phyloP scores from a whole-genome alignment of 23 tunicate genomes.

The Phallusia fumigata region DNA sequence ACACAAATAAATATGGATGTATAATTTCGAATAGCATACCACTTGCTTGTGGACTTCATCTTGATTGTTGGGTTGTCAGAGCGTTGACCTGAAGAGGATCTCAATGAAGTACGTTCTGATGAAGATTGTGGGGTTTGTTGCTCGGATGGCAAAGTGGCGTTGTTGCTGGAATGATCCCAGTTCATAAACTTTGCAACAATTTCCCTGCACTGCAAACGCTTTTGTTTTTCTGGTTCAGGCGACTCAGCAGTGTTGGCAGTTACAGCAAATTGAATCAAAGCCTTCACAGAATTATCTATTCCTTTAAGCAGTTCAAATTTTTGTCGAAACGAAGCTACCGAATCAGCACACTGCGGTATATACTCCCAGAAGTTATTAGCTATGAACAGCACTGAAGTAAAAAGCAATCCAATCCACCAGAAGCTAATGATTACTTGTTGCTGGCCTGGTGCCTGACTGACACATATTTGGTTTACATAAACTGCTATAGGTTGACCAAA shows the following conservation, averaged over 20 bases:
- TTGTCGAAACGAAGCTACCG: neutral
- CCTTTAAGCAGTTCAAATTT: neutral
- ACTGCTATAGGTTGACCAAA: neutral
- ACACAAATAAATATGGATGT: neutral
- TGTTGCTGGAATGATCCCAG: no score
- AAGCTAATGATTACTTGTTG: neutral
- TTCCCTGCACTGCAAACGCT: neutral
- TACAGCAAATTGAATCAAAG: neutral
- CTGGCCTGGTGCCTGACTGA: neutral
- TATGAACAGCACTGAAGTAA: neutral
- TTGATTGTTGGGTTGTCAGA: neutral
- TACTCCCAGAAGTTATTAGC: conserved; percentile 3
- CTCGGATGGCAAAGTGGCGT: no score
- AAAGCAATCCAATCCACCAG: neutral
- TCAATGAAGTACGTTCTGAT: neutral
- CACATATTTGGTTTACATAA: neutral
- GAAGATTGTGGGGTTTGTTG: neutral
- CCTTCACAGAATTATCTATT: neutral
- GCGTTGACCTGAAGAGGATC: no score
- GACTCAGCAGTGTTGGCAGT: neutral
- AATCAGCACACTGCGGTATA: neutral
- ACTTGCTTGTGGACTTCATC: neutral
- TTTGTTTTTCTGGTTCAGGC: neutral
- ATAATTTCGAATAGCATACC: neutral
- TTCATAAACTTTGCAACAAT: neutral